Conservation (phyloP, 2,113 vertebrate species). For the Arizona elegans region DNA sequence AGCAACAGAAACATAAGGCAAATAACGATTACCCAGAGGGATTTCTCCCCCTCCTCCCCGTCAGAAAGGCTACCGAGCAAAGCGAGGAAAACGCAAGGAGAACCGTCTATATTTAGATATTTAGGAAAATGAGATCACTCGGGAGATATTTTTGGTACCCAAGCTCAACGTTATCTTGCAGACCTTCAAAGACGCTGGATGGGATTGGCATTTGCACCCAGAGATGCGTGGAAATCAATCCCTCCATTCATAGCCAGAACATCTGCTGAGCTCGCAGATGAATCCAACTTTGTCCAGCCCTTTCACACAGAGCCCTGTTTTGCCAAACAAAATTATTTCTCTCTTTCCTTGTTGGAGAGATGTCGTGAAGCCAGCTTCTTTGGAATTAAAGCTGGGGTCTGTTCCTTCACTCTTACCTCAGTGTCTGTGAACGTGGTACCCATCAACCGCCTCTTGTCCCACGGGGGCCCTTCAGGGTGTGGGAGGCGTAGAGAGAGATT, state of each 20-base stretch:
- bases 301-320: constrained; percentile 37
- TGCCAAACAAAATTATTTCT: constrained; percentile 66
- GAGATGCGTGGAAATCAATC: constrained; percentile 52
- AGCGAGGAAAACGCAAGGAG: constrained; percentile 12
- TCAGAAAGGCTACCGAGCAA: background rate
- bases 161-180: constrained; percentile 41
- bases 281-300: constrained; percentile 66
- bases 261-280: constrained; percentile 67
- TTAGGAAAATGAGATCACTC: constrained; percentile 44
- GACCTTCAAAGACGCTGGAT: constrained; percentile 44
- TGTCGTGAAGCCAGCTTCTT: constrained; percentile 30
- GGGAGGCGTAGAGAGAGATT: background rate
- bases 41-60: background rate
- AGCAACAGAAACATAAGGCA: background rate
- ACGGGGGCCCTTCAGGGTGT: constrained; percentile 24
- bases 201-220: constrained; percentile 61
- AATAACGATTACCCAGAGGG: background rate
- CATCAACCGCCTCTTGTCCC: background rate
- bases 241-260: constrained; percentile 60
- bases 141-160: constrained; percentile 51
- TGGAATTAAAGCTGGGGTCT: constrained; percentile 7
- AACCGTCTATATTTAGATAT: constrained; percentile 30
- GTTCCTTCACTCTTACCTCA: background rate
- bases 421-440: background rate
- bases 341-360: constrained; percentile 53